These are phyloP conservation scores for Dolichoris vasculosae DNA, from an alignment of 1,140 invertebrate species.

Conservation along the genomic window DNA sequence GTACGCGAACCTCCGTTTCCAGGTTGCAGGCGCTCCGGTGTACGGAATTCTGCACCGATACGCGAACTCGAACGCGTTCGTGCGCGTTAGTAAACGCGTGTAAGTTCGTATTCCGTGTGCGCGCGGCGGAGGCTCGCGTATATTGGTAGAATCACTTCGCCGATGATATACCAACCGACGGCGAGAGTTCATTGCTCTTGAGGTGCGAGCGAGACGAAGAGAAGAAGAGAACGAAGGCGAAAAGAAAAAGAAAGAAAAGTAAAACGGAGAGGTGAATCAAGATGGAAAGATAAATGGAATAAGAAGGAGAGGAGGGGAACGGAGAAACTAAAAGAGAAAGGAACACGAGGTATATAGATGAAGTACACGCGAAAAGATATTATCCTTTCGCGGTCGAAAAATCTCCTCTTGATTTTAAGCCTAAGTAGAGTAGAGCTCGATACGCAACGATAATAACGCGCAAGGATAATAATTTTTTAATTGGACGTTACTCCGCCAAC, in stretches of 20 bases:
- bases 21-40: too few species aligned
- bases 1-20: conserved; percentile 46
- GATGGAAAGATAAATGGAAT: conserved; percentile 36
- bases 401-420: conserved; percentile 11
- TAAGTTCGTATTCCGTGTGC: not conserved
- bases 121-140: conserved; percentile 54
- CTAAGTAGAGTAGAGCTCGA: not conserved
- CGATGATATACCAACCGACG: conserved; percentile 69
- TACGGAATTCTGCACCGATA: too few species aligned
- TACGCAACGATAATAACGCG: not conserved
- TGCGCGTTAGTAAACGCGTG: not conserved
- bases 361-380: conserved; percentile 41
- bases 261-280: conserved; percentile 40
- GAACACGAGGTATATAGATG: conserved; percentile 8
- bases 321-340: conserved; percentile 27
- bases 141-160: conserved; percentile 70
- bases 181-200: conserved; percentile 72
- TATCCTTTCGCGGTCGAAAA: conserved; percentile 31
- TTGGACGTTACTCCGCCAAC: not conserved
- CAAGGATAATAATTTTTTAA: not conserved
- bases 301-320: not conserved
- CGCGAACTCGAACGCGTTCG: conserved; percentile 41
- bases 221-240: conserved; percentile 36
- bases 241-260: conserved; percentile 48
- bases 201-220: conserved; percentile 60